phyloP scores from a whole-genome alignment of 2,888 invertebrate genomes.

The Pomacea canaliculata region DNA sequence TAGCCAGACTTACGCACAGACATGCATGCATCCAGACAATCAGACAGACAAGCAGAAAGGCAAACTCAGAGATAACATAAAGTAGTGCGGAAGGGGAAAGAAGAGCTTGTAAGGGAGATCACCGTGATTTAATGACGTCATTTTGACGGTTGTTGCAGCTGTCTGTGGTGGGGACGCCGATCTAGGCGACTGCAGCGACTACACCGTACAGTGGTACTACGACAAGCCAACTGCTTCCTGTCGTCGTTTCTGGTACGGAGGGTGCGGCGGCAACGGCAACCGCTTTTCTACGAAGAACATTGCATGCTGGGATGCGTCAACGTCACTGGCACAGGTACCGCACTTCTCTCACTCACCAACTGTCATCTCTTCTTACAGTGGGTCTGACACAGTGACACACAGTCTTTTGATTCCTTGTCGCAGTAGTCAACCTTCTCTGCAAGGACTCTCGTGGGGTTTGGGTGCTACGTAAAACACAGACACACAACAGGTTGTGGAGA shows the following conservation, averaged over 20 bases:
- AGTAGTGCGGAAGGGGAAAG: background rate
- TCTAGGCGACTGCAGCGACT: constrained; percentile 58
- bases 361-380: too few relatives aligned
- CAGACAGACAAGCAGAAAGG: background rate
- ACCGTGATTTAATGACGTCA: too few relatives aligned
- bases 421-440: too few relatives aligned
- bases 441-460: too few relatives aligned
- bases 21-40: background rate
- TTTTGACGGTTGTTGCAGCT: constrained; percentile 22
- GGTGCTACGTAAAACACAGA: too few relatives aligned
- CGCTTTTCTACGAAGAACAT: constrained; percentile 73
- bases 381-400: too few relatives aligned
- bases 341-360: background rate
- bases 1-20: constrained; percentile 3
- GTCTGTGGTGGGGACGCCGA: constrained; percentile 43
- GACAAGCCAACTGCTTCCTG: constrained; percentile 71
- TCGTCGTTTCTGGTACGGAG: constrained; percentile 79
- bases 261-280: constrained; percentile 69
- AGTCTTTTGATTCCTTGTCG: too few relatives aligned
- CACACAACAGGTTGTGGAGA: too few relatives aligned
- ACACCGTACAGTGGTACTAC: constrained; percentile 62
- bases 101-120: too few relatives aligned
- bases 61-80: background rate
- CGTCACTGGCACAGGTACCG: constrained; percentile 8
- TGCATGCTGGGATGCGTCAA: constrained; percentile 41